Percentiles rank a stretch among this genome's conserved stretches.
Evolutionary conservation across 2,888 invertebrate species (phyloP).

Genomic region (Dolichomitus sp.): DNA sequence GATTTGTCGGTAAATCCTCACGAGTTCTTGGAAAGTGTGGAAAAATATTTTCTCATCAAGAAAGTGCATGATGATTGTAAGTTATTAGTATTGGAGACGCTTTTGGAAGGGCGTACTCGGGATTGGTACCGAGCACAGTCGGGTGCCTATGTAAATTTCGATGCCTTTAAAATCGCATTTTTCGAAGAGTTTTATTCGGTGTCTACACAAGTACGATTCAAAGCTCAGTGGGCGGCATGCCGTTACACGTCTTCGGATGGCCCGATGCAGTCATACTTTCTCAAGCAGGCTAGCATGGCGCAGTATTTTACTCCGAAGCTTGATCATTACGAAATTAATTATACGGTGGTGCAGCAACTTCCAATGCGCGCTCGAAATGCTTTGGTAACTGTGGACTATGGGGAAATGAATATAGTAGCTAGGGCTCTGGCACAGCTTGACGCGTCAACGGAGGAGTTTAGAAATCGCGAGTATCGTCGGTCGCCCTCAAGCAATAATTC

Average conservation of each 20-base stretch:
- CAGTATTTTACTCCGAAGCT: slow-evolving; percentile 3
- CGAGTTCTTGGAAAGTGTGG: neutral
- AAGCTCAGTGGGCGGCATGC: neutral
- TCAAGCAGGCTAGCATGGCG: neutral
- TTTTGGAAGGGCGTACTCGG: neutral
- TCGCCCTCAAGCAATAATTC: too few relatives aligned
- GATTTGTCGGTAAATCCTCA: too few relatives aligned
- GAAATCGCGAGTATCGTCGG: too few relatives aligned
- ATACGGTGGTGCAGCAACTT: neutral
- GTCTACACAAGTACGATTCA: neutral
- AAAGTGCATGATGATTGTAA: neutral
- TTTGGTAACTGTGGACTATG: neutral
- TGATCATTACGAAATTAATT: slow-evolving; percentile 5
- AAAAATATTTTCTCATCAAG: neutral
- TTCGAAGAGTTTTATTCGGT: slow-evolving; percentile 2
- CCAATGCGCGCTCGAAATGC: neutral
- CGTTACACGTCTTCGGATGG: neutral
- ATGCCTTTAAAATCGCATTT: neutral
- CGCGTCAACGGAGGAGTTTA: too few relatives aligned
- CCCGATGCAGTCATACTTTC: neutral
- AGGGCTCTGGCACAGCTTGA: neutral
- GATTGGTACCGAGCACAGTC: neutral
- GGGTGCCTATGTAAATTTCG: neutral
- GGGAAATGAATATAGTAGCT: neutral
- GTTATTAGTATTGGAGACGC: neutral